Conservation (phyloP, 2,797 vertebrate genomes). For the Micropoecilia bifurca region DNA sequence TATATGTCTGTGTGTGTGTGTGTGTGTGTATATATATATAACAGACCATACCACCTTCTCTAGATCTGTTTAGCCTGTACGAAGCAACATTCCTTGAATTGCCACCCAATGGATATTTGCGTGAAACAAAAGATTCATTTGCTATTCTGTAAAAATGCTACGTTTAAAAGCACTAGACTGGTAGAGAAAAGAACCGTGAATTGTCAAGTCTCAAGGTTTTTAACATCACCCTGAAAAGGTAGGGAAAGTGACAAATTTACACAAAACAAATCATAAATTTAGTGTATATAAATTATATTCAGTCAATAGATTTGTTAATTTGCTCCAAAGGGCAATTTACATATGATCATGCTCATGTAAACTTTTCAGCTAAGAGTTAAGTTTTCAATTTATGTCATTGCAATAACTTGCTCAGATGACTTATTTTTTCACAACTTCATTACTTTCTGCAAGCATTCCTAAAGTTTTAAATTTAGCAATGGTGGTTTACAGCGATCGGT, state of each 20-base stretch:
- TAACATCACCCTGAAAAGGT: not conserved
- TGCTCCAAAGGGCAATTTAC: not conserved
- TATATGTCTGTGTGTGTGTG: too few species aligned
- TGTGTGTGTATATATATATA: too few species aligned
- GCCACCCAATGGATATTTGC: not conserved
- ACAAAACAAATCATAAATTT: not conserved
- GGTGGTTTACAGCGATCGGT: not conserved
- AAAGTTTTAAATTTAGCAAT: slow-evolving; percentile 1
- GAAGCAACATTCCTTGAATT: not conserved
- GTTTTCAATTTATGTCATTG: not conserved
- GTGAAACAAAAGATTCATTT: not conserved
- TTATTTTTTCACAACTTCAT: not conserved
- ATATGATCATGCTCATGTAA: not conserved
- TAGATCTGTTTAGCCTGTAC: not conserved
- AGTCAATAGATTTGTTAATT: not conserved
- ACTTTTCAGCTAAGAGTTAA: not conserved
- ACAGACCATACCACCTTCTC: not conserved
- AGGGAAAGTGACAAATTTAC: not conserved
- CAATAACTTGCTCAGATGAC: not conserved
- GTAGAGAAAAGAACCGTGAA: not conserved
- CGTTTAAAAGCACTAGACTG: not conserved
- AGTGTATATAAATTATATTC: not conserved
- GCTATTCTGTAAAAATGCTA: not conserved
- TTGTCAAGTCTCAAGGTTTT: not conserved
- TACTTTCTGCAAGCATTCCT: not conserved